A percentile compares a stretch with the other conserved stretches of the same genome.
phyloP scores from a whole-genome alignment of 2,113 vertebrate species.

The Mustelus asterias region DNA sequence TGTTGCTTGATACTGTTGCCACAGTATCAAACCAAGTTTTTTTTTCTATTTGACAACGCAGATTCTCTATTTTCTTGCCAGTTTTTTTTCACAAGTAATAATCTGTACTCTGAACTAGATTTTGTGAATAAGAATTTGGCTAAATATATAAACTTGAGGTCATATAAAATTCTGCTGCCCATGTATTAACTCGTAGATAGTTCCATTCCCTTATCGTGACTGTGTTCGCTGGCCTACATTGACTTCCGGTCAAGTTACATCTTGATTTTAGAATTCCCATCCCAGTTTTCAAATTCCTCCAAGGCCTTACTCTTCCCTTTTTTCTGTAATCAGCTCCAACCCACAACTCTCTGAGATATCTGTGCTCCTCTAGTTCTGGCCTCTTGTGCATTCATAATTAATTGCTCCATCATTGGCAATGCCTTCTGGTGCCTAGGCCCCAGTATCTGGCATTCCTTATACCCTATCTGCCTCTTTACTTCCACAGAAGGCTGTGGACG shows the following conservation, averaged over 20 bases:
- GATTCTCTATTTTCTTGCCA: not conserved
- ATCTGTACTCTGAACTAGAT: not conserved
- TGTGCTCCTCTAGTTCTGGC: not conserved
- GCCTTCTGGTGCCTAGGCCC: not conserved
- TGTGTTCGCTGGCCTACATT: not conserved
- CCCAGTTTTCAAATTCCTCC: not conserved
- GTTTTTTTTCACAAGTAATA: constrained; percentile 10
- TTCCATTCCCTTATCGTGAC: not conserved
- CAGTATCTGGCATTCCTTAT: not conserved
- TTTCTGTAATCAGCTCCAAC: not conserved
- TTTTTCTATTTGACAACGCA: not conserved
- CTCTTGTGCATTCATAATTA: not conserved
- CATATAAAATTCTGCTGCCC: not conserved
- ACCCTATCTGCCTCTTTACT: not conserved
- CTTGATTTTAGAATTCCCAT: not conserved
- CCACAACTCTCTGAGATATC: not conserved
- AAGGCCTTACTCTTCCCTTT: not conserved
- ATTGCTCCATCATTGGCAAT: not conserved
- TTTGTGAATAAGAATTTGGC: not conserved
- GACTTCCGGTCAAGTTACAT: not conserved
- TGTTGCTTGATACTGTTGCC: not conserved
- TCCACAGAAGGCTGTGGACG: too few species aligned
- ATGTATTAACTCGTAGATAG: not conserved
- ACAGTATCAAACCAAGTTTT: not conserved
- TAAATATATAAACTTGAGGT: not conserved